Conservation (phyloP, 2,888 invertebrate species). For the Tryphoninae sp. region DNA sequence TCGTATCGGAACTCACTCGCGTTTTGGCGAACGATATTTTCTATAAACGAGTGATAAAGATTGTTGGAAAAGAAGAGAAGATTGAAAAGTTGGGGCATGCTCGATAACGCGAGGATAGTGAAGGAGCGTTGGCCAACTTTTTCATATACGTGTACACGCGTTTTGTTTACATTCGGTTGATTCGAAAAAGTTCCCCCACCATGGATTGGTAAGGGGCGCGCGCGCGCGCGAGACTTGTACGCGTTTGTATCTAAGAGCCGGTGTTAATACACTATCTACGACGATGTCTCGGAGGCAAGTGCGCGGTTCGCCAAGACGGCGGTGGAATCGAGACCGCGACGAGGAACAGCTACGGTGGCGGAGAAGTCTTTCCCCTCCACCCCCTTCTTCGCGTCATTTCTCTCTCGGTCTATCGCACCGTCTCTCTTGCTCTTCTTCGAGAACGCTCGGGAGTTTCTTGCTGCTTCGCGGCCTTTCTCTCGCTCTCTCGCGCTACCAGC, state of each 20-base stretch:
- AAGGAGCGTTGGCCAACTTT: not conserved
- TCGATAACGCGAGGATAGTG: not conserved
- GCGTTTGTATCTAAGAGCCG: conserved; percentile 17
- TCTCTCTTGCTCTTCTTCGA: conserved; percentile 6
- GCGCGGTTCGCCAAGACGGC: conserved; percentile 64
- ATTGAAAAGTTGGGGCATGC: not conserved
- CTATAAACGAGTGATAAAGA: not conserved
- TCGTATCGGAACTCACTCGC: too few relatives aligned
- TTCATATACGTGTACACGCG: conserved; percentile 6
- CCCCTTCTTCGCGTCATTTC: conserved; percentile 33
- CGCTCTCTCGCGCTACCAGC: conserved; percentile 37
- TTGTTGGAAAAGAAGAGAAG: not conserved
- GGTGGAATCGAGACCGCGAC: conserved; percentile 67
- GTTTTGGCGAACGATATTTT: not conserved
- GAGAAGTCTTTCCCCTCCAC: conserved; percentile 49
- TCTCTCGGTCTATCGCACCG: conserved; percentile 21
- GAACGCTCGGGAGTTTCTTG: not conserved
- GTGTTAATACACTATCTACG: conserved; percentile 59
- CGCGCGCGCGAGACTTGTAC: conserved; percentile 18
- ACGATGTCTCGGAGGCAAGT: conserved; percentile 71
- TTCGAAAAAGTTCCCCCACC: conserved; percentile 6
- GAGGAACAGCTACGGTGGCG: conserved; percentile 54
- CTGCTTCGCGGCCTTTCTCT: conserved; percentile 1
- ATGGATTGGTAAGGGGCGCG: not conserved
- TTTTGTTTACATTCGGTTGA: conserved; percentile 56